A percentile compares a stretch with the other conserved stretches of the same genome.
These are phyloP conservation scores for Hylaeus volcanicus DNA, from an alignment of 1,140 invertebrate species.

Conservation along the genomic window DNA sequence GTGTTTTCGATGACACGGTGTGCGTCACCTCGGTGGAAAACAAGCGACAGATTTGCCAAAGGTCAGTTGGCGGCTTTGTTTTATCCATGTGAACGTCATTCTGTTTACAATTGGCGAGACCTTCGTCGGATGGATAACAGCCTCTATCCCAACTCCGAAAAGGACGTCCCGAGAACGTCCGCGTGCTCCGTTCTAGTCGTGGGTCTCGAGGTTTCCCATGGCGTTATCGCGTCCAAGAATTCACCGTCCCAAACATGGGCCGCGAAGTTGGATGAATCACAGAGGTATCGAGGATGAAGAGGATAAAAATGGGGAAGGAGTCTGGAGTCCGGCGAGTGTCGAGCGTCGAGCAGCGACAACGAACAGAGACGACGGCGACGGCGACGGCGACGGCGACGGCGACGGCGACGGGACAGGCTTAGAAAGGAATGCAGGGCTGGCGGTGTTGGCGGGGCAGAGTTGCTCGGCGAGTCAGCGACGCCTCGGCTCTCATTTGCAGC, in stretches of 20 bases:
- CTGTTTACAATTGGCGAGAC: no score
- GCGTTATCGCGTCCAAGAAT: background rate
- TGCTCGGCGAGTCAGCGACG: constrained; percentile 32
- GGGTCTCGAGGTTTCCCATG: background rate
- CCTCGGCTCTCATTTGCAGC: constrained; percentile 33
- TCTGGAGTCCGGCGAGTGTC: background rate
- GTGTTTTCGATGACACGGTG: no score
- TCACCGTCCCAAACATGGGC: background rate
- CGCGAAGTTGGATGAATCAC: background rate
- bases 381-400: background rate
- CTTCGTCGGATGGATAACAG: no score
- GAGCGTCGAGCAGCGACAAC: background rate
- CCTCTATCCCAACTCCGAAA: no score
- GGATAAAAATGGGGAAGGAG: background rate
- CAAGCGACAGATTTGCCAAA: no score
- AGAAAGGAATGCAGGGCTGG: constrained; percentile 31
- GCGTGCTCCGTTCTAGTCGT: no score
- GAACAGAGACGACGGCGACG: background rate
- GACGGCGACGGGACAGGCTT: background rate
- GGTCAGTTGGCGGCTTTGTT: no score
- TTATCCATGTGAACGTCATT: no score
- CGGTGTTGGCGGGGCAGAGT: constrained; percentile 5
- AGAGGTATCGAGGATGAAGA: background rate
- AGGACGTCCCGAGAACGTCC: no score
- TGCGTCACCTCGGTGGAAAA: no score